Percentiles rank a stretch among this genome's conserved stretches.
Evolutionary conservation across 2,797 vertebrate species (phyloP).

Genomic region (Siniperca undulata): DNA sequence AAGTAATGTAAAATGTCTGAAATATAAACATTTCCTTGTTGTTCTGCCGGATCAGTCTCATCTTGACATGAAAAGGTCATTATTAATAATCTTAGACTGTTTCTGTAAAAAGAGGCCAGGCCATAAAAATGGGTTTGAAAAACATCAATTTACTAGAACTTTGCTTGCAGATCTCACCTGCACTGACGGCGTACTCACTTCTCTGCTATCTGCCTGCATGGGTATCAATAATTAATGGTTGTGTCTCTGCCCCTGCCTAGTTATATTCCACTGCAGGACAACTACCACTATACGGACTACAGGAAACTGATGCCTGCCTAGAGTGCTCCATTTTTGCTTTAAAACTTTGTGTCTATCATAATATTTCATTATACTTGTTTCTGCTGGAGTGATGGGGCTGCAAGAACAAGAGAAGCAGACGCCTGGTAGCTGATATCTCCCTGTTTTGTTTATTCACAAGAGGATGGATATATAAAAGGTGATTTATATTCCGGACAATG

Average conservation of each 20-base stretch:
- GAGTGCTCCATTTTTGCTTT: conserved; percentile 14
- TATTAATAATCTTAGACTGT: conserved; percentile 9
- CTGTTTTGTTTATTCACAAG: conserved; percentile 66
- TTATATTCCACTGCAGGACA: conserved; percentile 58
- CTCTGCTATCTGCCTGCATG: conserved; percentile 46
- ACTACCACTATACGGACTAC: conserved; percentile 14
- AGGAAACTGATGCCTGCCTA: conserved; percentile 17
- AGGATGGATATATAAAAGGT: conserved; percentile 46
- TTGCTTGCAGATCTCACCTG: conserved; percentile 44
- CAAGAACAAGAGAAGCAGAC: conserved; percentile 27
- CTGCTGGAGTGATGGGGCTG: conserved; percentile 34
- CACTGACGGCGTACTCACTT: conserved; percentile 17
- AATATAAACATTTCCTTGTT: conserved; percentile 26
- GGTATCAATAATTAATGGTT: conserved; percentile 71
- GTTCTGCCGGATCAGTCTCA: conserved; percentile 12
- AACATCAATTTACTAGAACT: conserved; percentile 27
- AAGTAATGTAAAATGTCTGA: conserved; percentile 12
- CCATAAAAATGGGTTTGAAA: conserved; percentile 7
- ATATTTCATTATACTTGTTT: conserved; percentile 44
- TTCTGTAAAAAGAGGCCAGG: background rate
- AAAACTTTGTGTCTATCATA: conserved; percentile 22
- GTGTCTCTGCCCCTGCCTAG: conserved; percentile 40
- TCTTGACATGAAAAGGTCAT: conserved; percentile 28
- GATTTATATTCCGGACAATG: conserved; percentile 76
- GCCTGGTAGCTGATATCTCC: conserved; percentile 26